Evolutionary conservation across 1,140 invertebrate species (phyloP).

Genomic region (Sweltsa coloradensis): DNA sequence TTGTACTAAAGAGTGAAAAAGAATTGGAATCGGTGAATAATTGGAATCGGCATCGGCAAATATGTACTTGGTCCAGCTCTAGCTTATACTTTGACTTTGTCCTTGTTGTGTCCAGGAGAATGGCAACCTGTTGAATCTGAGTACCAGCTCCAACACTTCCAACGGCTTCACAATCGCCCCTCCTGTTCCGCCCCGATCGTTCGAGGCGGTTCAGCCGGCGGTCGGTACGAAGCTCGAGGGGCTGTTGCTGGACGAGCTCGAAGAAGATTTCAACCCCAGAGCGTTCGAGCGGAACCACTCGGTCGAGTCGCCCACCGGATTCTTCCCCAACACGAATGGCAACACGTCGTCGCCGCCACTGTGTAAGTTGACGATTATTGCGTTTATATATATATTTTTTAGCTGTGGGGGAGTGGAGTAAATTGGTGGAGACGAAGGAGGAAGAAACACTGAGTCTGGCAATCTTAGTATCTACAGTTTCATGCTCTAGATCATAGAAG

Average conservation of each 20-base stretch:
- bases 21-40: neutral
- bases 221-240: slow-evolving; percentile 72
- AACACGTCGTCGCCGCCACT: slow-evolving; percentile 39
- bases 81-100: neutral
- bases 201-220: slow-evolving; percentile 40
- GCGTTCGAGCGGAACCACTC: slow-evolving; percentile 46
- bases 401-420: no score
- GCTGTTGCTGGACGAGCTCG: slow-evolving; percentile 66
- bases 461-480: no score
- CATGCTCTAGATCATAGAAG: no score
- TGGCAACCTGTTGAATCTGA: slow-evolving; percentile 3
- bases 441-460: no score
- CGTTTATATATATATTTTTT: no score
- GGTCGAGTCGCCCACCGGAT: slow-evolving; percentile 26
- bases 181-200: slow-evolving; percentile 49
- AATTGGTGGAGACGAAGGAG: no score
- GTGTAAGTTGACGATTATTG: slow-evolving; percentile 41
- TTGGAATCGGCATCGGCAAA: neutral
- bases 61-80: neutral
- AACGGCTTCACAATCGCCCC: slow-evolving; percentile 23
- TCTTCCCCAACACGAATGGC: slow-evolving; percentile 31
- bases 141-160: neutral
- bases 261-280: slow-evolving; percentile 63
- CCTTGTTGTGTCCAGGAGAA: slow-evolving; percentile 2
- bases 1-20: no score